These are phyloP conservation scores for Apodemia zela DNA, from an alignment of 2,888 invertebrate genomes.

Conservation along the genomic window DNA sequence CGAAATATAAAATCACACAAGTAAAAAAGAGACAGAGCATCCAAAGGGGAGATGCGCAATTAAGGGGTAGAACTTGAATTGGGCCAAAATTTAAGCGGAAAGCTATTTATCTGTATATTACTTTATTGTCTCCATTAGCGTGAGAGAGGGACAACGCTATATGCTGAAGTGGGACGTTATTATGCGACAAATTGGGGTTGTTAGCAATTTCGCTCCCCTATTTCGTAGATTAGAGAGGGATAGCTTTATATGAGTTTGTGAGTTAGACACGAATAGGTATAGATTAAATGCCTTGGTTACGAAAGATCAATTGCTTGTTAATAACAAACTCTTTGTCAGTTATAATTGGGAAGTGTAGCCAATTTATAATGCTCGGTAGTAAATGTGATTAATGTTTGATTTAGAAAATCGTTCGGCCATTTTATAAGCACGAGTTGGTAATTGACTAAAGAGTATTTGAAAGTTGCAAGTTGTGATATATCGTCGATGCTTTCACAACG, in stretches of 20 bases:
- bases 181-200: slow-evolving; percentile 55
- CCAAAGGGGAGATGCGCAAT: slow-evolving; percentile 67
- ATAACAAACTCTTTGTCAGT: slow-evolving; percentile 53
- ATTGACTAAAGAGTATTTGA: slow-evolving; percentile 22
- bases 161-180: slow-evolving; percentile 37
- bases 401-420: slow-evolving; percentile 44
- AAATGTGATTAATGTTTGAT: slow-evolving; percentile 54
- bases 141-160: slow-evolving; percentile 44
- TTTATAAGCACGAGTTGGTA: slow-evolving; percentile 34
- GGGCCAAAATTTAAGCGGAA: slow-evolving; percentile 76
- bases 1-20: slow-evolving; percentile 26
- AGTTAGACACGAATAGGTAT: slow-evolving; percentile 17
- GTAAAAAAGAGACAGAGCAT: slow-evolving; percentile 43
- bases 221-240: slow-evolving; percentile 47
- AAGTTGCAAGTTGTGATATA: slow-evolving; percentile 19
- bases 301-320: slow-evolving; percentile 55
- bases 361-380: slow-evolving; percentile 35
- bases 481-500: background rate
- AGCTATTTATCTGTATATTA: slow-evolving; percentile 76
- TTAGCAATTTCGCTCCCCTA: slow-evolving; percentile 28
- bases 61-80: slow-evolving; percentile 71
- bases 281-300: slow-evolving; percentile 41
- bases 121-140: slow-evolving; percentile 77
- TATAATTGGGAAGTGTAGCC: slow-evolving; percentile 50
- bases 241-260: slow-evolving; percentile 27